Conservation (phyloP, 2,888 invertebrate genomes). For the Diaphora mendica region DNA sequence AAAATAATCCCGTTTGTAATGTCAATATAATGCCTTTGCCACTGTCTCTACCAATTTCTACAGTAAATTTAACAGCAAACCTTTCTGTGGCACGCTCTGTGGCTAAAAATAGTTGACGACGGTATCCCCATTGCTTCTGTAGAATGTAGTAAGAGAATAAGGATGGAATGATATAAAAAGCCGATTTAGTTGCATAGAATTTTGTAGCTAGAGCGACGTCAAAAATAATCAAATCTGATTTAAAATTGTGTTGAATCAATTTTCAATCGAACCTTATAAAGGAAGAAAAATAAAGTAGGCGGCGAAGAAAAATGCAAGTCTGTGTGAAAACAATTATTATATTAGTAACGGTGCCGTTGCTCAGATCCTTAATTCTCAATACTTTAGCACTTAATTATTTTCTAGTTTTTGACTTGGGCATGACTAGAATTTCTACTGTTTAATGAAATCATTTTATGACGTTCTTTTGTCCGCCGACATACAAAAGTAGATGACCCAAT, state of each 20-base stretch:
- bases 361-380: neutral
- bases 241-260: neutral
- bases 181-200: neutral
- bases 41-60: neutral
- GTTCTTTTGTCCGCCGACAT: too few relatives aligned
- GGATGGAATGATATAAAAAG: neutral
- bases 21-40: neutral
- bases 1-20: neutral
- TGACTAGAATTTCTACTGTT: neutral
- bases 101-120: constrained; percentile 9
- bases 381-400: neutral
- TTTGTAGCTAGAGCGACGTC: neutral
- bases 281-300: neutral
- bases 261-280: neutral
- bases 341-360: neutral
- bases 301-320: neutral
- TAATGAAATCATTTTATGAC: neutral
- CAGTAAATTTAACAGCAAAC: neutral
- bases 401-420: neutral
- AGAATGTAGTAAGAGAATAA: constrained; percentile 8
- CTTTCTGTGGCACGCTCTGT: constrained; percentile 3
- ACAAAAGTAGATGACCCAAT: too few relatives aligned
- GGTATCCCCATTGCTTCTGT: constrained; percentile 11
- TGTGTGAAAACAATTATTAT: neutral
- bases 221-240: neutral